Evolutionary conservation across 2,797 vertebrate species (phyloP).

Genomic region (Gephyroberyx darwinii): DNA sequence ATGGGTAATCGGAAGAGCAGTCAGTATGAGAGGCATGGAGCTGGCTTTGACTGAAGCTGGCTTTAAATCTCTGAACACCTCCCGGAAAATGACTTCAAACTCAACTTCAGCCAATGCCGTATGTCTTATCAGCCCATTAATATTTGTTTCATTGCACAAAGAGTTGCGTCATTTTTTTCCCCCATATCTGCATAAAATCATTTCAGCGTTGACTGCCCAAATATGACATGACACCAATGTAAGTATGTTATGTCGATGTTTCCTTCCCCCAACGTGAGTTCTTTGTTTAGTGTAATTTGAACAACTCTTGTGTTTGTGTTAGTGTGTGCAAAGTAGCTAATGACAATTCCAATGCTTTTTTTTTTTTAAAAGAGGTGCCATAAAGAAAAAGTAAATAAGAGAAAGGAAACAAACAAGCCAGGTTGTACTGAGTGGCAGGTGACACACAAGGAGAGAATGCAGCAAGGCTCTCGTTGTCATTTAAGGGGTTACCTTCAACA

Average conservation of each 20-base stretch:
- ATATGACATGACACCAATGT: constrained; percentile 73
- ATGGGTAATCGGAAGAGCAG: constrained; percentile 74
- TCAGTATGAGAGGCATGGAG: constrained; percentile 73
- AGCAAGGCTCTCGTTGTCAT: constrained; percentile 84
- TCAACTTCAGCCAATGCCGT: constrained; percentile 76
- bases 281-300: constrained; percentile 59
- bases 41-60: constrained; percentile 77
- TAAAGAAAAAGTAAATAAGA: constrained; percentile 80
- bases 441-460: constrained; percentile 89
- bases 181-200: constrained; percentile 51
- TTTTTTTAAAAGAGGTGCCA: constrained; percentile 84
- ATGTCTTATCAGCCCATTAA: constrained; percentile 65
- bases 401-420: constrained; percentile 88
- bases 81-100: constrained; percentile 52
- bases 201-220: constrained; percentile 69
- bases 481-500: constrained; percentile 97
- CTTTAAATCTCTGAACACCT: constrained; percentile 46
- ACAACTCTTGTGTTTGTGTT: constrained; percentile 64
- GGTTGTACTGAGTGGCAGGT: constrained; percentile 88
- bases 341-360: constrained; percentile 54
- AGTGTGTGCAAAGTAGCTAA: constrained; percentile 54
- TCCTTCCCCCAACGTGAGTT: constrained; percentile 74
- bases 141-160: constrained; percentile 68
- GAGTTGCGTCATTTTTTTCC: constrained; percentile 67
- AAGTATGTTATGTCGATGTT: constrained; percentile 76